Evolutionary conservation across 1,140 invertebrate genomes (phyloP).

Genomic region (Bombus affinis): DNA sequence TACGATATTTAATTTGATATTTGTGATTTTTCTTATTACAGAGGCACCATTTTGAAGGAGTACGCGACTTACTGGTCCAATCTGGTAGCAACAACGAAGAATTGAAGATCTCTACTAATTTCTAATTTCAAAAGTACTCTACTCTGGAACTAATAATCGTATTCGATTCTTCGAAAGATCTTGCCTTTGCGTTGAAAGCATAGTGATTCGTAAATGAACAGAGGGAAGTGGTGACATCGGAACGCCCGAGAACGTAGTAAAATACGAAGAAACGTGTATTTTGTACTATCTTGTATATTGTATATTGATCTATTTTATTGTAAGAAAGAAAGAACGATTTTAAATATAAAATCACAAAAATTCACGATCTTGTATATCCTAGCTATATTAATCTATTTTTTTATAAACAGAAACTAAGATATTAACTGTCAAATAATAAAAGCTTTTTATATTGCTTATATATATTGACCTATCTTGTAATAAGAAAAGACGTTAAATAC

Average conservation of each 20-base stretch:
- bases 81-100: slow-evolving; percentile 63
- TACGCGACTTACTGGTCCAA: slow-evolving; percentile 89
- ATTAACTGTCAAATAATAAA: too few relatives aligned
- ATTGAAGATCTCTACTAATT: slow-evolving; percentile 16
- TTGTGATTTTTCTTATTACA: slow-evolving; percentile 81
- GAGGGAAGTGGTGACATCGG: not conserved
- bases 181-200: not conserved
- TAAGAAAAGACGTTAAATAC: not conserved
- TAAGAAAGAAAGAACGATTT: not conserved
- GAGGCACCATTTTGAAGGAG: slow-evolving; percentile 88
- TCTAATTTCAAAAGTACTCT: not conserved
- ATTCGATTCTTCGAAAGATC: not conserved
- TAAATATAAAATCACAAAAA: slow-evolving; percentile 11
- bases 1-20: not conserved
- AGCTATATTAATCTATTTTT: too few relatives aligned
- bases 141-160: not conserved
- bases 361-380: not conserved
- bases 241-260: too few relatives aligned
- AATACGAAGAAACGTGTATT: not conserved
- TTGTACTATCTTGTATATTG: not conserved
- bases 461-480: too few relatives aligned
- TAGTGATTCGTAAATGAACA: not conserved
- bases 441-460: too few relatives aligned
- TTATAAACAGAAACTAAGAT: too few relatives aligned
- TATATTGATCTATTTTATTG: not conserved